Base-by-base conservation (phyloP, 2,113 vertebrate species). In the Colius striatus region DNA sequence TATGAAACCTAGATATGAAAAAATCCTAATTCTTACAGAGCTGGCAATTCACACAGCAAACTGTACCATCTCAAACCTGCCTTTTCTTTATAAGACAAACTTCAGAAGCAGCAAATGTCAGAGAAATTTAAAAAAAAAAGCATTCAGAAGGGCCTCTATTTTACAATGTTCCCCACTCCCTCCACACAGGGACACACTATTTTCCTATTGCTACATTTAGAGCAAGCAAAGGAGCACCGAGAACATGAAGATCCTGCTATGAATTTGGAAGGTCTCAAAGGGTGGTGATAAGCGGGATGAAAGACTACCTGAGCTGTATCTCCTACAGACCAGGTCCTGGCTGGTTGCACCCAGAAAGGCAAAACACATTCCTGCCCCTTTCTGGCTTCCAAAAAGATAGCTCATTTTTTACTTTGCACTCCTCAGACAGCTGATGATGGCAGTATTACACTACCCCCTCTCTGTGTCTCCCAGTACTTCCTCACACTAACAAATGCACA, bases 231-330 rank as follows among this genome's bases (percentile, higher is more conserved):
- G 45, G 27, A 60, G 20, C 34, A 45, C 13, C 4, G 20, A 68
- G 41, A 88, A 19, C 0, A 3, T 19, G 16, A 78, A 5, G 32
- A 61, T 9, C 7, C 25, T 71, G 9, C 47, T 11, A 13, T 21
- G 25, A 21, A 16, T 6, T 55, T 1, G 1, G 27, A 73, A 17
- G 6, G 17, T 65, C 41, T 48, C 0, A 0, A 7, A 73, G 4
- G 16, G 70, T 32, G 53, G 26, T 1, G 0, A 14, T 6, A 80
- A 18, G 12, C 0, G 0, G 18, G 36, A 5, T 55, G 58, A 34
- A 61, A 60, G 48, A 20, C 18, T 32, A 45, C 8, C 29, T 63
- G 70, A 55, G 53, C 15, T 41, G 13, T 17, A 14, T 12, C 18
- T 62, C 34, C 30, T 6, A n/a, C 4, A 17, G 6, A 65, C 6